Percentiles rank a stretch among this genome's conserved stretches.
Evolutionary conservation across 2,888 invertebrate species (phyloP).

Genomic region (Drosophila aldrichi): DNA sequence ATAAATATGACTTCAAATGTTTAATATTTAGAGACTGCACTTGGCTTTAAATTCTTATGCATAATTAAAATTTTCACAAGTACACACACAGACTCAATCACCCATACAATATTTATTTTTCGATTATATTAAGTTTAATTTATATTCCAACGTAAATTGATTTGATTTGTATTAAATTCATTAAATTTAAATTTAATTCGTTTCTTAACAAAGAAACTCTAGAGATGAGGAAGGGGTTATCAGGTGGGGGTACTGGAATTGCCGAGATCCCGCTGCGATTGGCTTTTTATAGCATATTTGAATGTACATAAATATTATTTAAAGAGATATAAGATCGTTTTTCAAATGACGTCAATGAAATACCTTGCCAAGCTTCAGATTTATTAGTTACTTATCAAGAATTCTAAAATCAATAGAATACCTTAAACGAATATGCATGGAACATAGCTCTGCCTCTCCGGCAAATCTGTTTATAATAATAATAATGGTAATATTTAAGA

Average conservation of each 20-base stretch:
- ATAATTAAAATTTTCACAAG: neutral
- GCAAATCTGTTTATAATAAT: no score
- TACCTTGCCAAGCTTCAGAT: neutral
- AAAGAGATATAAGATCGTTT: neutral
- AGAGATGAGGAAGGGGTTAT: no score
- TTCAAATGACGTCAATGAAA: neutral
- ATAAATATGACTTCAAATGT: constrained; percentile 3
- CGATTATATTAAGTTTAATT: neutral
- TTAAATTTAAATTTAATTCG: no score
- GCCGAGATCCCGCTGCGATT: neutral
- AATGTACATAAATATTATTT: neutral
- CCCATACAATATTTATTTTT: neutral
- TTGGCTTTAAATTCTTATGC: neutral
- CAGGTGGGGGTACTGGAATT: no score
- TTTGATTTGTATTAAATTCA: no score
- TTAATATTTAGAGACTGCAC: neutral
- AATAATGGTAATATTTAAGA: no score
- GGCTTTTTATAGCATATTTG: neutral
- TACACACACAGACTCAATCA: neutral
- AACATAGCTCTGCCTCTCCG: no score
- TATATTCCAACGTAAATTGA: no score
- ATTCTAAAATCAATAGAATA: no score
- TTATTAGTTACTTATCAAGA: neutral
- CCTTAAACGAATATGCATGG: no score
- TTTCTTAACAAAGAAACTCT: no score